These are phyloP conservation scores for Haliclystus octoradiatus DNA, from an alignment of 30 jellyfish, hydroid and myxozoan species.

Conservation along the genomic window DNA sequence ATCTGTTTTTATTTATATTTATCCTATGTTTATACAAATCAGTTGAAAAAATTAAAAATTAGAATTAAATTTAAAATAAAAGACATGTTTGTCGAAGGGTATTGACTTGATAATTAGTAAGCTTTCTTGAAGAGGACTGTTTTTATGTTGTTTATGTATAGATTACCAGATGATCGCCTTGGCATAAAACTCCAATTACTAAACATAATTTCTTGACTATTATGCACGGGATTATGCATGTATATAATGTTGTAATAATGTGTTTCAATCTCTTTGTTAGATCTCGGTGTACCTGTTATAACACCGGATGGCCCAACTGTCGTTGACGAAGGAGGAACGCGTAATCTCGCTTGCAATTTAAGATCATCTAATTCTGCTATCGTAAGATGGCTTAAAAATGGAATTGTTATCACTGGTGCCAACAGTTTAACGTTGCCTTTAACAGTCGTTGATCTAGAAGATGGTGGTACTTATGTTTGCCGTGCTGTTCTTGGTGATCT, in stretches of 20 bases:
- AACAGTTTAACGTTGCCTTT: background rate
- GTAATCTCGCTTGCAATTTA: background rate
- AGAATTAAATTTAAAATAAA: too few species aligned
- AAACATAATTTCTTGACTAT: too few species aligned
- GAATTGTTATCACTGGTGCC: background rate
- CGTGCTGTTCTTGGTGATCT: background rate
- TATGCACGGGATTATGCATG: too few species aligned
- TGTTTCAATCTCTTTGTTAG: background rate
- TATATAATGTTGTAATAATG: too few species aligned
- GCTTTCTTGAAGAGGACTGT: background rate
- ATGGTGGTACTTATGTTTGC: background rate
- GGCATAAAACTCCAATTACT: too few species aligned
- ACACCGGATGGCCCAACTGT: background rate
- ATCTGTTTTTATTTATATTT: too few species aligned
- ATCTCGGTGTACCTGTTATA: background rate
- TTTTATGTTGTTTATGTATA: background rate
- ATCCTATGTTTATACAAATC: too few species aligned
- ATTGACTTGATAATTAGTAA: too few species aligned
- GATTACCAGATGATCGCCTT: too few species aligned
- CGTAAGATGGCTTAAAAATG: background rate
- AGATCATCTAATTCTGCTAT: background rate
- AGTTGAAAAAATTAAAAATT: too few species aligned
- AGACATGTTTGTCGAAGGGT: too few species aligned
- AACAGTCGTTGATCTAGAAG: background rate
- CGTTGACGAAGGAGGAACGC: background rate